phyloP scores from a whole-genome alignment of 2,797 vertebrate species.

The Varecia variegata region DNA sequence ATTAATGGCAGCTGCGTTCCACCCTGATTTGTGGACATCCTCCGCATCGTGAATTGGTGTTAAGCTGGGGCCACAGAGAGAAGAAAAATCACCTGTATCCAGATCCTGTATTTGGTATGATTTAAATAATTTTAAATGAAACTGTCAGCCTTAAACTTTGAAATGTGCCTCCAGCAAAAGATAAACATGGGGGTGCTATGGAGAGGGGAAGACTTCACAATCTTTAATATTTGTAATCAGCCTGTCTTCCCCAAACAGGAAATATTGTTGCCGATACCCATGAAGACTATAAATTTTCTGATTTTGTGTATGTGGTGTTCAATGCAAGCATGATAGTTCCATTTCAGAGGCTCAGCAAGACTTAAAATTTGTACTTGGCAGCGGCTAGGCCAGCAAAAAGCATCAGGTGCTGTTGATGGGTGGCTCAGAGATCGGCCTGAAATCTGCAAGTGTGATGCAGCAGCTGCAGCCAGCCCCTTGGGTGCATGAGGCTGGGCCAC shows the following conservation, averaged over 20 bases:
- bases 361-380: constrained; percentile 26
- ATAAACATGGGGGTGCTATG: constrained; percentile 45
- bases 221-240: constrained; percentile 74
- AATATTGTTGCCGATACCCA: constrained; percentile 25
- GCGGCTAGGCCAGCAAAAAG: background rate
- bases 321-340: constrained; percentile 25
- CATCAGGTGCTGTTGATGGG: constrained; percentile 25
- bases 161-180: constrained; percentile 60
- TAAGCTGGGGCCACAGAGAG: constrained; percentile 35
- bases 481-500: background rate
- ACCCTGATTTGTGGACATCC: constrained; percentile 49
- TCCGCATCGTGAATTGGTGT: background rate
- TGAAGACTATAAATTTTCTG: constrained; percentile 55
- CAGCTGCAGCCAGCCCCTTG: background rate
- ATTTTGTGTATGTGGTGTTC: background rate
- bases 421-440: background rate
- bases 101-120: background rate
- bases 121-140: constrained; percentile 79
- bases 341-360: constrained; percentile 62
- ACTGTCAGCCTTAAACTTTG: constrained; percentile 76
- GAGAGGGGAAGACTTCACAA: background rate
- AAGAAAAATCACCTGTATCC: constrained; percentile 68
- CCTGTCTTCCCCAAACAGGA: constrained; percentile 37
- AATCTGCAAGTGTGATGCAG: background rate
- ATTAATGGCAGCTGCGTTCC: constrained; percentile 63